A percentile compares a stretch with the other conserved stretches of the same genome.
Evolutionary conservation across 2,113 vertebrate genomes (phyloP).

Genomic region (Malaclemys terrapin): DNA sequence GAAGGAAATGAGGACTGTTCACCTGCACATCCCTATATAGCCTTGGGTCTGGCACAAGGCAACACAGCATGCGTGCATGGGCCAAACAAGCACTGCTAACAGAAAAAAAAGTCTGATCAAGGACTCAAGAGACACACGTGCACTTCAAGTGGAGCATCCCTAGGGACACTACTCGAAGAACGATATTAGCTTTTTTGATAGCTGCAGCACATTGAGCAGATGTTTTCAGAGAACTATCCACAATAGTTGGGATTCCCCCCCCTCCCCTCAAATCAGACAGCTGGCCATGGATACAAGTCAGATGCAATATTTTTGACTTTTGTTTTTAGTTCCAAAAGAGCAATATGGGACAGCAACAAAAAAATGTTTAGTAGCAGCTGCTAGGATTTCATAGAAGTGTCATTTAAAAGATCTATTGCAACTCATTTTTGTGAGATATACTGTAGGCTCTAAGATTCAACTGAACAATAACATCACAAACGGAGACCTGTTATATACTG

Average conservation of each 20-base stretch:
- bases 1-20: no score
- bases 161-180: neutral
- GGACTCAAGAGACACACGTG: neutral
- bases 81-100: no score
- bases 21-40: no score
- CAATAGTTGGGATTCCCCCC: neutral
- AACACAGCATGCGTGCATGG: no score
- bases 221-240: neutral
- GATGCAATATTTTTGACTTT: neutral
- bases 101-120: neutral
- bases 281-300: neutral
- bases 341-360: fast-evolving
- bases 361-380: neutral
- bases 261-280: neutral
- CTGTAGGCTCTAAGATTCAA: fast-evolving
- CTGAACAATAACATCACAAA: neutral
- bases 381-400: neutral
- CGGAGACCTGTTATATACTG: fast-evolving
- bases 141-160: neutral
- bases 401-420: neutral
- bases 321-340: neutral
- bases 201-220: neutral
- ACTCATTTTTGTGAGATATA: neutral
- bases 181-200: neutral
- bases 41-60: no score